Conservation (phyloP, 2,888 invertebrate genomes). For the Ashinkailepas kermadecensis region DNA sequence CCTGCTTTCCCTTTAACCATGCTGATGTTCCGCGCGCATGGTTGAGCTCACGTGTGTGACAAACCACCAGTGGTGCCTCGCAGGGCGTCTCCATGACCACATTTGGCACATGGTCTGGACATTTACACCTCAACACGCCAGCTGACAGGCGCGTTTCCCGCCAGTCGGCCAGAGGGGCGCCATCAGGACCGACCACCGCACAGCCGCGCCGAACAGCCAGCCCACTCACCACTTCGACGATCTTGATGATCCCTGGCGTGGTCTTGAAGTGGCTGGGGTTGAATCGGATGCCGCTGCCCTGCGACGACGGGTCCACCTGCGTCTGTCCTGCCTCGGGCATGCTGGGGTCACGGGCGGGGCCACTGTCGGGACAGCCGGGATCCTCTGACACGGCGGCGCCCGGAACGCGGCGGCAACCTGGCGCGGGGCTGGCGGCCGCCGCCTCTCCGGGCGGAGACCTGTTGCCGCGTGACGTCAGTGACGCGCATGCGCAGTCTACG, state of each 20-base stretch:
- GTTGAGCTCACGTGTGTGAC: too few relatives aligned
- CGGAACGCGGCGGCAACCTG: background rate
- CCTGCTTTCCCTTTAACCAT: too few relatives aligned
- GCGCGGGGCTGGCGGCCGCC: background rate
- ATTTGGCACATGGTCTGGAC: too few relatives aligned
- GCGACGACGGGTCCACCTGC: background rate
- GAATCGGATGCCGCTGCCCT: slow-evolving; percentile 65
- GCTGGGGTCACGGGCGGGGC: background rate
- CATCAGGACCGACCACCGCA: too few relatives aligned
- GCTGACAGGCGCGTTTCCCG: too few relatives aligned
- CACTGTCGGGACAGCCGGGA: background rate
- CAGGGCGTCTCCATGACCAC: too few relatives aligned
- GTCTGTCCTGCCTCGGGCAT: slow-evolving; percentile 11
- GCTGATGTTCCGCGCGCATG: too few relatives aligned
- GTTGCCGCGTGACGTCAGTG: slow-evolving; percentile 15
- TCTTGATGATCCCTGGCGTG: slow-evolving; percentile 63
- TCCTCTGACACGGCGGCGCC: background rate
- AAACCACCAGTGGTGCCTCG: too few relatives aligned
- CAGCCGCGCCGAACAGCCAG: too few relatives aligned
- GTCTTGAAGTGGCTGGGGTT: slow-evolving; percentile 66
- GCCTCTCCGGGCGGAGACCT: background rate
- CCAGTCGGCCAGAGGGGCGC: too few relatives aligned
- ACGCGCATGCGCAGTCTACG: slow-evolving; percentile 7
- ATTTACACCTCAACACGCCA: too few relatives aligned
- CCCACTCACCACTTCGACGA: slow-evolving; percentile 62